Percentiles rank a stretch among this genome's conserved stretches.
Evolutionary conservation across 1,140 invertebrate species (phyloP).

Genomic region (Aporrectodea caliginosa): DNA sequence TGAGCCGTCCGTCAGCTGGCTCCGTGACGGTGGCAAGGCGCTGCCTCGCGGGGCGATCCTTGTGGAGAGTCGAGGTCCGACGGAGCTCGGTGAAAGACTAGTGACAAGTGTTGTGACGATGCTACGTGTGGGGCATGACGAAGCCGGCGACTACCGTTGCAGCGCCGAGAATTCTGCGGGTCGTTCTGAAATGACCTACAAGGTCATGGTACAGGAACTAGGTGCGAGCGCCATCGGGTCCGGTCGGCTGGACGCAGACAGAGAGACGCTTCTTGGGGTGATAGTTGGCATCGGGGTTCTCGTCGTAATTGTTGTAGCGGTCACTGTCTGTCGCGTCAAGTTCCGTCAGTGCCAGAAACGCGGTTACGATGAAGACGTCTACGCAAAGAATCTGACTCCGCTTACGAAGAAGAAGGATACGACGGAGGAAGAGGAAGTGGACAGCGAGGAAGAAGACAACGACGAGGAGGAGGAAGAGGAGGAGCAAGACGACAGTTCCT

Average conservation of each 20-base stretch:
- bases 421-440: neutral
- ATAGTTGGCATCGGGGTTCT: neutral
- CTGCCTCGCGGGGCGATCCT: neutral
- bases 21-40: neutral
- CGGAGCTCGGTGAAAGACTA: neutral
- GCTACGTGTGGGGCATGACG: neutral
- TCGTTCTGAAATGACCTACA: slow-evolving; percentile 35
- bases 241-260: neutral
- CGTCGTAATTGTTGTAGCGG: neutral
- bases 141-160: slow-evolving; percentile 40
- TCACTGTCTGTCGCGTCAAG: neutral
- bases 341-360: neutral
- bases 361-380: neutral
- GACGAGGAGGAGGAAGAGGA: neutral
- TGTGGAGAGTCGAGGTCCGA: neutral
- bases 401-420: neutral
- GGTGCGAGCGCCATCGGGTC: slow-evolving; percentile 8
- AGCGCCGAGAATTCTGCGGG: slow-evolving; percentile 42
- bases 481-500: too few relatives aligned
- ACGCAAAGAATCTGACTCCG: neutral
- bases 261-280: slow-evolving; percentile 9
- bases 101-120: slow-evolving; percentile 17
- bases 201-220: slow-evolving; percentile 37
- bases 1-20: slow-evolving; percentile 18
- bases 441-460: neutral